Percentiles rank a stretch among this genome's conserved stretches.
Conservation (phyloP, 2,113 vertebrate genomes). For the Numenius arquata region DNA sequence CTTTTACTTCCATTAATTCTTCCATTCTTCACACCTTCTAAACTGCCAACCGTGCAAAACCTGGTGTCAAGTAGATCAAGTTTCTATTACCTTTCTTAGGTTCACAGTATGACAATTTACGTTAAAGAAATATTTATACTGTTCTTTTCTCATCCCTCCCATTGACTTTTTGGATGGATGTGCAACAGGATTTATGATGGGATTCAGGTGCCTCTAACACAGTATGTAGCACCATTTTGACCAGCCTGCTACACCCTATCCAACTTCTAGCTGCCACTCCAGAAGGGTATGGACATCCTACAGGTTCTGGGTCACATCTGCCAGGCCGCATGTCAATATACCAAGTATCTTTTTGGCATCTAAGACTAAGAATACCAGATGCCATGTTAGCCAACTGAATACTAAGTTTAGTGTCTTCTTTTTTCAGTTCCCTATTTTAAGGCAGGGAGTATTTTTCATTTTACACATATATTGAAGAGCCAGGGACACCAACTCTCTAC, state of each 20-base stretch:
- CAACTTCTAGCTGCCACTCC: background rate
- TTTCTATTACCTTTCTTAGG: background rate
- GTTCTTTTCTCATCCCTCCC: background rate
- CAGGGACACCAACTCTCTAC: background rate
- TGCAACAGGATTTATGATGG: background rate
- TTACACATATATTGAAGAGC: fast-evolving
- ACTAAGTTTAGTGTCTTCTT: background rate
- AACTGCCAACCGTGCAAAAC: background rate
- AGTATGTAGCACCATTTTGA: background rate
- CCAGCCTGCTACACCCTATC: background rate
- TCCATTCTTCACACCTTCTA: background rate
- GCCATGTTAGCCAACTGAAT: background rate
- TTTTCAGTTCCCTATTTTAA: background rate
- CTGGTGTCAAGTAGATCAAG: background rate
- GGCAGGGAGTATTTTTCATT: background rate
- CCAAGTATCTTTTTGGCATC: background rate
- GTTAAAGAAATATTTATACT: background rate
- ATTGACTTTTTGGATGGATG: background rate
- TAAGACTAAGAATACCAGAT: background rate
- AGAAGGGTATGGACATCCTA: background rate
- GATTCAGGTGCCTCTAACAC: background rate
- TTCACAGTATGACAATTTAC: background rate
- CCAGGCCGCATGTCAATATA: fast-evolving
- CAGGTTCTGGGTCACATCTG: background rate
- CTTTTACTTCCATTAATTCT: background rate